Evolutionary conservation across 2,888 invertebrate species (phyloP), one percentile per base, ranked within the genome.

Genomic region (Hybos culiciformis): DNA sequence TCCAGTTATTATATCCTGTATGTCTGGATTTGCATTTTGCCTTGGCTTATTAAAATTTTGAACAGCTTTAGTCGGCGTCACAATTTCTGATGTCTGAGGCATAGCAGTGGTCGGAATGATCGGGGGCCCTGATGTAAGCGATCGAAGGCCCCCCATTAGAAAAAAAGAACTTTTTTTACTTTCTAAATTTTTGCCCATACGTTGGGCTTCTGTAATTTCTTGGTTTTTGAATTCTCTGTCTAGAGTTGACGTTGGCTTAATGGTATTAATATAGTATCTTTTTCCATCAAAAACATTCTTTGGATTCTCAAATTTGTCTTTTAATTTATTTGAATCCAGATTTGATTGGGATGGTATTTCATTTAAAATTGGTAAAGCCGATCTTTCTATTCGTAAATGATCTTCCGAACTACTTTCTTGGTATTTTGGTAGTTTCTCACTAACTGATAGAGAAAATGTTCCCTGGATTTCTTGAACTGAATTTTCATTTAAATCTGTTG

Each of bases 1-100:
- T 8, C 90, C 90, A 3, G 85, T 85, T 26, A 91, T 86, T 23
- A 91, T 88, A 55, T 91, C 88, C 61, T 90, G 87, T 44, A 91
- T 87, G 57, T 88, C 88, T 31, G 80, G 77, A 60, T 75, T 78
- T 5, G 75, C 73, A 53, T 78, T 77, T 45, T 78, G 67, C 15
- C 70, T 57, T 0, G 60, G 55, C 53, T 56, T 57, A 56, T 58
- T 58, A 44, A 56, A 54, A 45, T 50, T 44, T 50, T 45, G 46
- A 46, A 50, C 54, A 31, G 61, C 58, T 26, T 46, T 46, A 62
- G 73, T 68, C 58, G 68, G 75, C 80, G 80, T 78, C 74, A 37
- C 48, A 47, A 42, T 44, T 3, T 18, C 26, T 7, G 24, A 53
- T 50, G 38, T 53, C 54, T 52, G 59, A 48, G 46, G 58, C 55